A percentile compares a stretch with the other conserved stretches of the same genome.
Conservation (phyloP, 53 echinoderm and acorn worm species). For the Temnopleurus reevesii region DNA sequence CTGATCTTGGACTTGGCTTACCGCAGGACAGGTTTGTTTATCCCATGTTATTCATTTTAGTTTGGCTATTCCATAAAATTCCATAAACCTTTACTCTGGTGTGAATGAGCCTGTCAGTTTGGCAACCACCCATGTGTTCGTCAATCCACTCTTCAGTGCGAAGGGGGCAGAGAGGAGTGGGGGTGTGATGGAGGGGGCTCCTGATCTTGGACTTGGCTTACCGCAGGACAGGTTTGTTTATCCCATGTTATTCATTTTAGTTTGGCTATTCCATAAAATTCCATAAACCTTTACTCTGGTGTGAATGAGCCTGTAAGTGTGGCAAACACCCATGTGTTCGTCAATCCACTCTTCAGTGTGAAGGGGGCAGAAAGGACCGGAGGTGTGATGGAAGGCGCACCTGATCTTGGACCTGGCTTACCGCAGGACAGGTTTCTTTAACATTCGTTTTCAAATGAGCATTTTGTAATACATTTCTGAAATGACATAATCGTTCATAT, state of each 20-base stretch:
- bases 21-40: slow-evolving; percentile 37
- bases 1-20: slow-evolving; percentile 29
- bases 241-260: too few species aligned
- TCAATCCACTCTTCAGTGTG: slow-evolving; percentile 85
- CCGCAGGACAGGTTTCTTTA: slow-evolving; percentile 42
- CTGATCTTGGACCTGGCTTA: slow-evolving; percentile 25
- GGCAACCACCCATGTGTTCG: slow-evolving; percentile 74
- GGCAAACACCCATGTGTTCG: slow-evolving; percentile 73
- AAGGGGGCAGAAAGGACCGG: not conserved
- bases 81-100: slow-evolving; percentile 86
- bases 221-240: slow-evolving; percentile 37
- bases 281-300: slow-evolving; percentile 86
- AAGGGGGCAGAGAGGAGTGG: slow-evolving; percentile 11
- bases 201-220: slow-evolving; percentile 29
- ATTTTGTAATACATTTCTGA: too few species aligned
- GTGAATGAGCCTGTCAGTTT: slow-evolving; percentile 75
- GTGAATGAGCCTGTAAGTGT: slow-evolving; percentile 75
- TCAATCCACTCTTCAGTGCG: slow-evolving; percentile 85
- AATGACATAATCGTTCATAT: too few species aligned
- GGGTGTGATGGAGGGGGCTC: slow-evolving; percentile 5
- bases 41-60: too few species aligned
- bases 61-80: too few species aligned
- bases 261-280: too few species aligned
- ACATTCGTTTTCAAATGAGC: too few species aligned
- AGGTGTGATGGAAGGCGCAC: slow-evolving; percentile 1